Percentiles rank a stretch among this genome's conserved stretches.
phyloP scores from a whole-genome alignment of 23 tunicate species.

The Botrylloides violaceus region DNA sequence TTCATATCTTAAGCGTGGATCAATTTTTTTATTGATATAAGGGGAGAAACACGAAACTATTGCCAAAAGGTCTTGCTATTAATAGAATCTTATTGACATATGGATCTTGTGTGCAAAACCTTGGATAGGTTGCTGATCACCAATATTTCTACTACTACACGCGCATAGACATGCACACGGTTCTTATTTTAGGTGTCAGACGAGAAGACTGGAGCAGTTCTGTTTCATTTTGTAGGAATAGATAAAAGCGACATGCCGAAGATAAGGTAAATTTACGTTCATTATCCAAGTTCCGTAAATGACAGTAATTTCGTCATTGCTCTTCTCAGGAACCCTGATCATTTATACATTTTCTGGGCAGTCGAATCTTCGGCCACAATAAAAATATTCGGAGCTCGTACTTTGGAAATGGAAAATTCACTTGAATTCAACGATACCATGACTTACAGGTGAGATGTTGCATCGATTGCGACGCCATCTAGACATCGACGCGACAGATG shows the following conservation, averaged over 20 bases:
- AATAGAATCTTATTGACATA: no score
- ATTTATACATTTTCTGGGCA: conserved; percentile 9
- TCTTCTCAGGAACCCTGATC: conserved; percentile 11
- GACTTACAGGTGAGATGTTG: conserved; percentile 19
- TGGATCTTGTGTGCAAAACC: no score
- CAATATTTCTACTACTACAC: no score
- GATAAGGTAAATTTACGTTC: conserved; percentile 4
- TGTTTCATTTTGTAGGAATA: conserved; percentile 3
- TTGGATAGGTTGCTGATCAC: no score
- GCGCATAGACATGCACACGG: no score
- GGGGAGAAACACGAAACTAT: no score
- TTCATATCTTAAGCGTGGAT: no score
- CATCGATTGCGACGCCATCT: no score
- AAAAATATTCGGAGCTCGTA: neutral
- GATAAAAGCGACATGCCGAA: neutral
- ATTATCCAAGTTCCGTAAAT: no score
- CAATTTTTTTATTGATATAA: no score
- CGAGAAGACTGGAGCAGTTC: conserved; percentile 2
- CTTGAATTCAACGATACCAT: neutral
- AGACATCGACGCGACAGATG: no score
- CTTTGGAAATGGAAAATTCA: neutral
- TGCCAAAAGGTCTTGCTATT: no score
- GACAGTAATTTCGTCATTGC: neutral
- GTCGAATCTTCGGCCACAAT: neutral
- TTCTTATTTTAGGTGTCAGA: neutral